phyloP scores from a whole-genome alignment of 2,888 invertebrate genomes.

The Pherbina coryleti region DNA sequence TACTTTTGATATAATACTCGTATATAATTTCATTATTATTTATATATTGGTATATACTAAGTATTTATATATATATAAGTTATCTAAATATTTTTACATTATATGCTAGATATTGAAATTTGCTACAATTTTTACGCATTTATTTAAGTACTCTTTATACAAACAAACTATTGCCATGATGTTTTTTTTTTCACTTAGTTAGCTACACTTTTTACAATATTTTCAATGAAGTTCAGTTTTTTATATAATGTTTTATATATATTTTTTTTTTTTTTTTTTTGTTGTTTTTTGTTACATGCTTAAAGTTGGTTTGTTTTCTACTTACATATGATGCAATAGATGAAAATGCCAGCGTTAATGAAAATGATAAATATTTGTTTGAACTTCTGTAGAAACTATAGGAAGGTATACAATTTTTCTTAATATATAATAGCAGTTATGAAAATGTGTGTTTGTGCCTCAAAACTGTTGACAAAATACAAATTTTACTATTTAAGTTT shows the following conservation, averaged over 20 bases:
- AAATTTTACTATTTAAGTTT: too few relatives aligned
- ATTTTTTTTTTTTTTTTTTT: too few relatives aligned
- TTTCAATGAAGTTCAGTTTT: background rate
- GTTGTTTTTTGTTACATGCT: too few relatives aligned
- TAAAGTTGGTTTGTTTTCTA: too few relatives aligned
- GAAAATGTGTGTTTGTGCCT: too few relatives aligned
- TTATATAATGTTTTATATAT: background rate
- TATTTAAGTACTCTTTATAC: background rate
- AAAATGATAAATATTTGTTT: too few relatives aligned
- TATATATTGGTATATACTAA: constrained; percentile 19
- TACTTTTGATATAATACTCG: background rate
- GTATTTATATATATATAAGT: background rate
- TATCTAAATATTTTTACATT: background rate
- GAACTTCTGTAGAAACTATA: too few relatives aligned
- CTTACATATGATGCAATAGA: too few relatives aligned
- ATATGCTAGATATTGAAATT: background rate
- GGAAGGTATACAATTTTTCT: too few relatives aligned
- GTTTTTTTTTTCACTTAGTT: background rate
- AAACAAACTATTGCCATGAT: background rate
- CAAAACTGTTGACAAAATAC: too few relatives aligned
- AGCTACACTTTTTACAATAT: constrained; percentile 27
- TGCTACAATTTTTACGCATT: background rate
- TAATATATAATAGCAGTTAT: too few relatives aligned
- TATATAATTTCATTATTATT: background rate
- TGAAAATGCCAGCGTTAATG: too few relatives aligned